Evolutionary conservation across 53 echinoderm and acorn worm genomes (phyloP), one percentile per base, ranked within the genome.

Genomic region (Antedon mediterranea): DNA sequence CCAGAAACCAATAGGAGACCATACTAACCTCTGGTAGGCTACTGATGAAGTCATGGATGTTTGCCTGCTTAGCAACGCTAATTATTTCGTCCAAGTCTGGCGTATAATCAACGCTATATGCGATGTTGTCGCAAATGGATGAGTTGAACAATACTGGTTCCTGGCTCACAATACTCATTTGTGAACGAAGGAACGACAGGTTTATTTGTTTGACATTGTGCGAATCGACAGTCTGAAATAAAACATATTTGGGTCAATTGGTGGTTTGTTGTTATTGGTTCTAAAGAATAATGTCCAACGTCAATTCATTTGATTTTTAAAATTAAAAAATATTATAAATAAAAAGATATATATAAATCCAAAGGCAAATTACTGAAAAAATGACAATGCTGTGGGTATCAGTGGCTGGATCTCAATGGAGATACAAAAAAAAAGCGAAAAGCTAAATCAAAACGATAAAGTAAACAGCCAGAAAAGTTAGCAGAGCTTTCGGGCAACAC

Each of bases 41-140:
- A 5, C 78, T 28, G 57, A 86, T 82, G 71, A 86, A 86, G 43
- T 82, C 82, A 72, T 86, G 86, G 30, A 86, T 86, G 75, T 86
- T 86, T 4, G 86, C 86, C 74, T 74, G 82, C 73, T 78, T 82
- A 2, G 86, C 86, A 34, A 81, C 86, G 33, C 34, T 72, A 43
- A 82, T 78, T 9, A 86, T 70, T 43, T 4, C 29, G 8, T 74
- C 74, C 78, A 74, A 28, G 23, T 78, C 78, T 32, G 71, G 44
- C 29, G 78, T 79, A 31, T 71, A 44, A 26, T 80, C 76, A 71
- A 86, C 82, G 29, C 86, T 77, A 73, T 86, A 86, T 34, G 77
- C 18, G 34, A 86, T 86, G 57, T 86, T 86, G 26, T 86, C 86
- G 26, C 43, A 73, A 74, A 86, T 78, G 41, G 82, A 77, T 32